phyloP scores from a whole-genome alignment of 1,140 invertebrate genomes.

The Mya arenaria region DNA sequence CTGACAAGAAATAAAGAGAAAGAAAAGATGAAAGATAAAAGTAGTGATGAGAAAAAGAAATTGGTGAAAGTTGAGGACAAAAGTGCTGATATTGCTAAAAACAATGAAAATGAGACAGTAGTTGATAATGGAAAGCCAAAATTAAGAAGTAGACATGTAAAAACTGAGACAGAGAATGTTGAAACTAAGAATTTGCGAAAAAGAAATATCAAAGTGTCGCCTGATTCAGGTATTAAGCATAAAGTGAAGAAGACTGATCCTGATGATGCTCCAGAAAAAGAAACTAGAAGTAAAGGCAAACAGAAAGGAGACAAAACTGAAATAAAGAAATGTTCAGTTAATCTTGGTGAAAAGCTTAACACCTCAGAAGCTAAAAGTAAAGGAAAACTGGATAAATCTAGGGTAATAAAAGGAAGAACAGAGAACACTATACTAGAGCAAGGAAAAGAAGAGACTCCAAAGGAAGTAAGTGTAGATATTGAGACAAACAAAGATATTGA shows the following conservation, averaged over 20 bases:
- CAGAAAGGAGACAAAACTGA: slow-evolving; percentile 19
- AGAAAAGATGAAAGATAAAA: slow-evolving; percentile 21
- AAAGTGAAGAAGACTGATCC: background rate
- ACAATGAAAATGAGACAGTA: slow-evolving; percentile 14
- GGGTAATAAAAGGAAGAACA: no score
- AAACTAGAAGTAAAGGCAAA: slow-evolving; percentile 32
- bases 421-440: no score
- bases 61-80: slow-evolving; percentile 13
- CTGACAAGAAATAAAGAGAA: slow-evolving; percentile 42
- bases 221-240: background rate
- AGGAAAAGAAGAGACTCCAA: background rate
- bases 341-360: slow-evolving; percentile 34
- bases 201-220: slow-evolving; percentile 10
- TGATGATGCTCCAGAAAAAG: slow-evolving; percentile 13
- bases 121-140: slow-evolving; percentile 9
- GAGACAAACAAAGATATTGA: no score
- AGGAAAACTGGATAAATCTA: background rate
- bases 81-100: background rate
- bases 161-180: slow-evolving; percentile 8
- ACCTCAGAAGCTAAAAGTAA: background rate
- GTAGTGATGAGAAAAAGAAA: background rate
- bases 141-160: slow-evolving; percentile 49
- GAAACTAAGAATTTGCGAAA: slow-evolving; percentile 41
- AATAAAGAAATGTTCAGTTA: slow-evolving; percentile 49
- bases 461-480: background rate